Conservation (phyloP, 1,140 invertebrate species). For the Drosophila asahinai region DNA sequence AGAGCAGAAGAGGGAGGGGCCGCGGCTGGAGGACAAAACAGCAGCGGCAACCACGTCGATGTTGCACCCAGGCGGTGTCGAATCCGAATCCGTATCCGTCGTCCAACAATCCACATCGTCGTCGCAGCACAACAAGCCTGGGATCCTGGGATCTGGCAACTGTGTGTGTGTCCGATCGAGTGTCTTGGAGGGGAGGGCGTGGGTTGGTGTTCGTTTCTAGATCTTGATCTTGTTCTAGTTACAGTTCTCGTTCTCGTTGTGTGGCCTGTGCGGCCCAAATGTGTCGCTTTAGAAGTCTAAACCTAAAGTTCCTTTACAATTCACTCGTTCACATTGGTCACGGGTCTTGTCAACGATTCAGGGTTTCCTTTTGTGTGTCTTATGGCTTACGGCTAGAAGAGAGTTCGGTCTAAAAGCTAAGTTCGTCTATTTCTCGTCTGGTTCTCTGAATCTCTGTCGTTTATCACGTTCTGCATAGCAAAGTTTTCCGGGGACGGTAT, state of each 20-base stretch:
- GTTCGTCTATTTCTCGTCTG: slow-evolving; percentile 65
- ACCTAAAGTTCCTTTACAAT: slow-evolving; percentile 58
- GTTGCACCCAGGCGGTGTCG: slow-evolving; percentile 66
- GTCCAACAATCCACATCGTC: slow-evolving; percentile 48
- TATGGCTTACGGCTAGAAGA: slow-evolving; percentile 77
- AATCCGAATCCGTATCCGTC: slow-evolving; percentile 6
- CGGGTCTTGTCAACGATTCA: slow-evolving; percentile 61
- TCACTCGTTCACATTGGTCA: slow-evolving; percentile 52
- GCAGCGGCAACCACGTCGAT: slow-evolving; percentile 76
- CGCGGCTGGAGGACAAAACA: slow-evolving; percentile 81
- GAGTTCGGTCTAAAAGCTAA: slow-evolving; percentile 70
- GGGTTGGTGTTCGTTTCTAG: slow-evolving; percentile 31
- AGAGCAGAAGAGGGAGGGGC: slow-evolving; percentile 78
- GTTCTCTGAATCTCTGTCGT: slow-evolving; percentile 73
- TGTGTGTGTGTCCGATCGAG: slow-evolving; percentile 39
- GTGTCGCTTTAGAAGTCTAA: slow-evolving; percentile 69
- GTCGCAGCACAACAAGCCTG: slow-evolving; percentile 49
- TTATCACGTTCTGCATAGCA: slow-evolving; percentile 76
- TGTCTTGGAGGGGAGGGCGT: slow-evolving; percentile 44
- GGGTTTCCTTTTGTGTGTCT: slow-evolving; percentile 38
- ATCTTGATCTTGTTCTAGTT: slow-evolving; percentile 36
- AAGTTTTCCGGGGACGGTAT: slow-evolving; percentile 41
- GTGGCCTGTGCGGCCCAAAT: slow-evolving; percentile 63
- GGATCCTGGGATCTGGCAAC: slow-evolving; percentile 36
- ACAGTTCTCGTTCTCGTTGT: slow-evolving; percentile 44